Evolutionary conservation across 2,797 vertebrate species (phyloP).

Genomic region (Melanogrammus aeglefinus): DNA sequence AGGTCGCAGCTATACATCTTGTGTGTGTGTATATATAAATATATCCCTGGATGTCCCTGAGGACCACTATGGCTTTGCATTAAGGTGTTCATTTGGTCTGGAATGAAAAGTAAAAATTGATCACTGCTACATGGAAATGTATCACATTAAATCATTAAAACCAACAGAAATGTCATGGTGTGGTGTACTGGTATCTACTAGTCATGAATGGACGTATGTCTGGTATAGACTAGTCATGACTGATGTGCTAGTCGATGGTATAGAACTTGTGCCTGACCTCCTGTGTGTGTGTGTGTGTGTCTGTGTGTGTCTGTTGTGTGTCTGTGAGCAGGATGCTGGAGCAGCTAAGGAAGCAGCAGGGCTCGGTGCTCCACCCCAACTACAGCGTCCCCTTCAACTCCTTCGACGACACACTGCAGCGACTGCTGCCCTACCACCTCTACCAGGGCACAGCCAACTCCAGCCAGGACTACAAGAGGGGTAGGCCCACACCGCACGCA

Average conservation of each 20-base stretch:
- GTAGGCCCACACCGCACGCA: slow-evolving; percentile 52
- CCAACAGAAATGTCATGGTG: no score
- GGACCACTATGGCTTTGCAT: no score
- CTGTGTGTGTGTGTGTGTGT: neutral
- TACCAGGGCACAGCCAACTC: slow-evolving; percentile 90
- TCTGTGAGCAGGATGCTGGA: slow-evolving; percentile 81
- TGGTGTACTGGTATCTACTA: neutral
- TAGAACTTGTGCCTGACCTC: no score
- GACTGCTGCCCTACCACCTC: slow-evolving; percentile 91
- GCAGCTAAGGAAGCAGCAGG: slow-evolving; percentile 91
- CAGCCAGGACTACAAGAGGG: slow-evolving; percentile 80
- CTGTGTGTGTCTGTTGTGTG: slow-evolving; percentile 10
- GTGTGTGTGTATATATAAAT: neutral
- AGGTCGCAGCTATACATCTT: slow-evolving; percentile 32
- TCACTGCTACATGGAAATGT: no score
- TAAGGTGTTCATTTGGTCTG: no score
- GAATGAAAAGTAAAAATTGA: neutral
- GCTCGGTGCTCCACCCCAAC: slow-evolving; percentile 87
- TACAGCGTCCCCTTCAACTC: slow-evolving; percentile 86
- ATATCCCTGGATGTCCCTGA: neutral
- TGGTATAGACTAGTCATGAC: neutral
- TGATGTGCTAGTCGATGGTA: no score
- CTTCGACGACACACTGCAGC: slow-evolving; percentile 82
- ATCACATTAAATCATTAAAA: no score
- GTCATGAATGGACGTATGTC: neutral